Percentiles rank a stretch among this genome's conserved stretches.
Conservation (phyloP, 2,797 vertebrate species). For the Myiotriccus ornatus region DNA sequence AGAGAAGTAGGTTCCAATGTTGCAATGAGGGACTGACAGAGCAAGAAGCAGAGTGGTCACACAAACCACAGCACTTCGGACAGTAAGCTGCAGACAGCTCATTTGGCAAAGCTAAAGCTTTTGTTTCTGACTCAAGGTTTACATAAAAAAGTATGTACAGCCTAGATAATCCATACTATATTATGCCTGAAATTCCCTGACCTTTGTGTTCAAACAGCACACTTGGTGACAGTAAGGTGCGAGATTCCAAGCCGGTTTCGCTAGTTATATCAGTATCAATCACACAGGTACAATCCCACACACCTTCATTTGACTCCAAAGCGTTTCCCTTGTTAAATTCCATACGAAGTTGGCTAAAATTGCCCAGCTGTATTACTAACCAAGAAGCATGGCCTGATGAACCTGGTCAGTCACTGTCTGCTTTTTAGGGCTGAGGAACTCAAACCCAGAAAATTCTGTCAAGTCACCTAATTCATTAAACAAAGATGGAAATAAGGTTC, state of each 20-base stretch:
- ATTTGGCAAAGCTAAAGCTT: background rate
- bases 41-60: background rate
- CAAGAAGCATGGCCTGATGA: accelerated
- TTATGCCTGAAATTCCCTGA: background rate
- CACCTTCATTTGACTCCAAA: background rate
- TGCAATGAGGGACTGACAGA: accelerated
- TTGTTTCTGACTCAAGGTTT: background rate
- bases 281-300: background rate
- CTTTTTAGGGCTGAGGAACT: background rate
- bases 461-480: background rate
- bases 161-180: conserved; percentile 9
- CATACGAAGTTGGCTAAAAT: background rate
- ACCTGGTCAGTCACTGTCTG: background rate
- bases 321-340: background rate
- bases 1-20: accelerated
- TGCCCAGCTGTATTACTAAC: background rate
- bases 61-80: background rate
- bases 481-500: background rate
- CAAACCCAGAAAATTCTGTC: background rate
- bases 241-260: background rate
- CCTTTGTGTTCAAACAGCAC: background rate
- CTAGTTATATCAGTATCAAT: background rate
- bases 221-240: background rate
- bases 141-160: background rate
- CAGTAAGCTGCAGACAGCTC: background rate